Evolutionary conservation across 1,140 invertebrate genomes (phyloP).

Genomic region (Eupeodes corollae): DNA sequence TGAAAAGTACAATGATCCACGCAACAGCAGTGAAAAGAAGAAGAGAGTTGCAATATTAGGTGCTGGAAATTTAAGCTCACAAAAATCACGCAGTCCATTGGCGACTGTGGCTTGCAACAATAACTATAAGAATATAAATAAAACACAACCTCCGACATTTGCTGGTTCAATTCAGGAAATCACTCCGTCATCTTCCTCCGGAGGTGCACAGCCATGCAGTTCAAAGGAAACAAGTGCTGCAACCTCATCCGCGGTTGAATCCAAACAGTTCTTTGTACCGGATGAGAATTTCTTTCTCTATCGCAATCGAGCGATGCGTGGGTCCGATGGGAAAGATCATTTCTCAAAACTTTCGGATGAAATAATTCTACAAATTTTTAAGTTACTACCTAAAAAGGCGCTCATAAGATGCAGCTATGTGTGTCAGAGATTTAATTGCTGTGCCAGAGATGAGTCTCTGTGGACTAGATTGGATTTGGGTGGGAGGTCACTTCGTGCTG

Average conservation of each 20-base stretch:
- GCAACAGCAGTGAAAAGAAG: not conserved
- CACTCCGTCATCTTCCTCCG: not conserved
- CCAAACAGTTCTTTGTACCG: conserved; percentile 2
- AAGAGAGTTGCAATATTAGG: conserved; percentile 5
- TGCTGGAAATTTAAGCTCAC: not conserved
- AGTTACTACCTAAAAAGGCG: conserved; percentile 66
- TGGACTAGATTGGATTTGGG: conserved; percentile 76
- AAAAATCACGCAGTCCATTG: conserved; percentile 26
- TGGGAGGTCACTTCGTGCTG: conserved; percentile 50
- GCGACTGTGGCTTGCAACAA: conserved; percentile 20
- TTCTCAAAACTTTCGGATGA: conserved; percentile 67
- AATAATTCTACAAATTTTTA: conserved; percentile 69
- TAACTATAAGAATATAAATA: conserved; percentile 6
- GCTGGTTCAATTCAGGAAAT: not conserved
- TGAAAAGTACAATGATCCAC: conserved; percentile 5
- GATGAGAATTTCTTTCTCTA: conserved; percentile 25
- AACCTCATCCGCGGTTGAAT: not conserved
- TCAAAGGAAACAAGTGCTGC: not conserved
- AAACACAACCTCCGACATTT: conserved; percentile 6
- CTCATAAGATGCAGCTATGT: conserved; percentile 58
- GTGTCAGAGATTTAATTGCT: conserved; percentile 52
- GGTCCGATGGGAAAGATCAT: conserved; percentile 37
- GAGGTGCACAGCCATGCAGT: conserved; percentile 4
- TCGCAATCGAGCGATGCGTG: conserved; percentile 16
- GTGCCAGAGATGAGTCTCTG: conserved; percentile 68